Evolutionary conservation across 2,797 vertebrate species (phyloP).

Genomic region (Craterocephalus amniculus): DNA sequence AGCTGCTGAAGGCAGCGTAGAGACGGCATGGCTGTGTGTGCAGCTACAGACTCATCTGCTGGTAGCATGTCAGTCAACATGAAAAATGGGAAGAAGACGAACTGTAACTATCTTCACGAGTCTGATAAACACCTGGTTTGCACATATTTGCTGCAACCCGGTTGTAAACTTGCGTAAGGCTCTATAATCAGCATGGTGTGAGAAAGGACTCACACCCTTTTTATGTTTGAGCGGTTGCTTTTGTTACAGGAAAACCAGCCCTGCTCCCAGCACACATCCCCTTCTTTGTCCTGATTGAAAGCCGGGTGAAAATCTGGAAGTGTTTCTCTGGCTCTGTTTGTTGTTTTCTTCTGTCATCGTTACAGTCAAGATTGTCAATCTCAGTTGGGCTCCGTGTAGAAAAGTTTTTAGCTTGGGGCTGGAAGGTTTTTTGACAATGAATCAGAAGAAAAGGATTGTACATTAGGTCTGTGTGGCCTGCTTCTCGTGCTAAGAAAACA

Average conservation of each 20-base stretch:
- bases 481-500: not conserved
- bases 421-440: not conserved
- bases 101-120: not conserved
- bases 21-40: conserved; percentile 6
- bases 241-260: conserved; percentile 57
- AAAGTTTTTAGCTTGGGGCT: not conserved
- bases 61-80: conserved; percentile 45
- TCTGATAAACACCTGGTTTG: not conserved
- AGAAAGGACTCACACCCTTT: conserved; percentile 39
- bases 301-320: conserved; percentile 61
- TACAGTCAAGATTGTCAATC: not conserved
- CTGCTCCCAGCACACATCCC: conserved; percentile 60
- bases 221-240: conserved; percentile 64
- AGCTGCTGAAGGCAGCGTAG: conserved; percentile 42
- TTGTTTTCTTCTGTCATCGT: not conserved
- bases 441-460: not conserved
- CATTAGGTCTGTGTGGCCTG: not conserved
- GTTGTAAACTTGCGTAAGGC: conserved; percentile 46
- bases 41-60: conserved; percentile 21
- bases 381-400: not conserved
- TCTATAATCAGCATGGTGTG: conserved; percentile 43
- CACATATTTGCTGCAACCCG: not conserved
- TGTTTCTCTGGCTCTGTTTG: conserved; percentile 26
- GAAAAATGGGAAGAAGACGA: conserved; percentile 5
- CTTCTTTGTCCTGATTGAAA: conserved; percentile 61